Conservation (phyloP, 2,888 invertebrate species). For the Ditula angustiorana region DNA sequence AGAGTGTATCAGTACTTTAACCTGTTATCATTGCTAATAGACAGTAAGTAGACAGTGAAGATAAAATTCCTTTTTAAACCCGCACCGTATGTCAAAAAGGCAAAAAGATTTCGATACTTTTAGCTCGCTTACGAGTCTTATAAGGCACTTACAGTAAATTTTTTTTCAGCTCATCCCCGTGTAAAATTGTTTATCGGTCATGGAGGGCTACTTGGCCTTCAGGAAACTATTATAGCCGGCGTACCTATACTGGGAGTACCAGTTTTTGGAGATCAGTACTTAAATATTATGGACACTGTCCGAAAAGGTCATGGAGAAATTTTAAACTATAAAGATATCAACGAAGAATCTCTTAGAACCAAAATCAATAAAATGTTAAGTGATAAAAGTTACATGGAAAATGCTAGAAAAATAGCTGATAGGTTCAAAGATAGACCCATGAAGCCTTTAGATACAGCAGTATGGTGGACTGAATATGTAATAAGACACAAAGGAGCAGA, state of each 20-base stretch:
- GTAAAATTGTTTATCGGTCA: slow-evolving; percentile 74
- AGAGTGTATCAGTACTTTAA: too few species aligned
- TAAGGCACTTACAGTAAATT: neutral
- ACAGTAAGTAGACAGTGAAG: too few species aligned
- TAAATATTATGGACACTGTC: slow-evolving; percentile 64
- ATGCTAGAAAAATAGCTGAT: slow-evolving; percentile 40
- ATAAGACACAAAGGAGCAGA: slow-evolving; percentile 49
- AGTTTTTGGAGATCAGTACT: slow-evolving; percentile 72
- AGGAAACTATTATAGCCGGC: slow-evolving; percentile 69
- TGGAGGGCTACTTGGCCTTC: slow-evolving; percentile 70
- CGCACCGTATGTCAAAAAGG: too few species aligned
- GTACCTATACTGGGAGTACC: slow-evolving; percentile 75
- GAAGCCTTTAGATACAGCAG: slow-evolving; percentile 45
- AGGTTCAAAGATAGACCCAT: slow-evolving; percentile 47
- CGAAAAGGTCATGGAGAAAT: slow-evolving; percentile 66
- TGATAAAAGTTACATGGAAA: slow-evolving; percentile 52
- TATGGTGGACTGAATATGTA: slow-evolving; percentile 49
- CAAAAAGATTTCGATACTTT: too few species aligned
- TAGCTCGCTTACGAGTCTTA: too few species aligned
- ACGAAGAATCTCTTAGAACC: slow-evolving; percentile 57
- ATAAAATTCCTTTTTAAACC: too few species aligned
- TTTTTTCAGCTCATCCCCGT: slow-evolving; percentile 63
- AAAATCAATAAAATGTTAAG: slow-evolving; percentile 63
- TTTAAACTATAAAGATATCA: slow-evolving; percentile 58
- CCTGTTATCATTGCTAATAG: too few species aligned